Conservation (phyloP, 2,888 invertebrate species). For the Patella pellucida region DNA sequence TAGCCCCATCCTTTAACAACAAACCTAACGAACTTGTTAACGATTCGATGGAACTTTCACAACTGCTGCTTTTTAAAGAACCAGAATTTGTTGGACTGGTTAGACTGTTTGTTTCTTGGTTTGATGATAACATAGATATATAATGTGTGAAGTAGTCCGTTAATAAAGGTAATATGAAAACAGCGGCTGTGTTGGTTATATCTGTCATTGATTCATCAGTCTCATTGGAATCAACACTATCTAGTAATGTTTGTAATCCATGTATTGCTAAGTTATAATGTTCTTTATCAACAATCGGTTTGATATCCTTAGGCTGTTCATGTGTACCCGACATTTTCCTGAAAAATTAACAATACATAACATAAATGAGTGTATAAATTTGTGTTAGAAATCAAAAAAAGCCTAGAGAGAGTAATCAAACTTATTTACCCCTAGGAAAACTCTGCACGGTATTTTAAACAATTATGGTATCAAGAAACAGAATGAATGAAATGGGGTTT, state of each 20-base stretch:
- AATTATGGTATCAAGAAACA: too few relatives aligned
- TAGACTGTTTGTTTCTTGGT: constrained; percentile 22
- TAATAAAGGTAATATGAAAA: constrained; percentile 51
- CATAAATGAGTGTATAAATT: too few relatives aligned
- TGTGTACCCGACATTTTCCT: constrained; percentile 6
- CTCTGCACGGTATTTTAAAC: too few relatives aligned
- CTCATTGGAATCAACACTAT: neutral
- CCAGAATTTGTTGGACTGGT: constrained; percentile 26
- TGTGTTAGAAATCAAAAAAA: too few relatives aligned
- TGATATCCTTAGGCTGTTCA: constrained; percentile 9
- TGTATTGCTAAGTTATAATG: constrained; percentile 43
- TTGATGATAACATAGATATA: constrained; percentile 43
- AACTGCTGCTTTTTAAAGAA: constrained; percentile 36
- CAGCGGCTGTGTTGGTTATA: constrained; percentile 34
- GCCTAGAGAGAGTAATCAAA: too few relatives aligned
- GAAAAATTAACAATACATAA: too few relatives aligned
- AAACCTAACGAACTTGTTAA: constrained; percentile 47
- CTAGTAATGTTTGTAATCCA: constrained; percentile 39
- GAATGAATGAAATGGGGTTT: too few relatives aligned
- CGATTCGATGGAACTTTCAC: constrained; percentile 52
- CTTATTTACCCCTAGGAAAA: too few relatives aligned
- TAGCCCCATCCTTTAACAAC: constrained; percentile 47
- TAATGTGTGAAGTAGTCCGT: constrained; percentile 56
- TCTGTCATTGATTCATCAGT: neutral
- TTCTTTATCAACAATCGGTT: constrained; percentile 34